Conservation (phyloP, 2,888 invertebrate species). For the Dynastes hyllus region DNA sequence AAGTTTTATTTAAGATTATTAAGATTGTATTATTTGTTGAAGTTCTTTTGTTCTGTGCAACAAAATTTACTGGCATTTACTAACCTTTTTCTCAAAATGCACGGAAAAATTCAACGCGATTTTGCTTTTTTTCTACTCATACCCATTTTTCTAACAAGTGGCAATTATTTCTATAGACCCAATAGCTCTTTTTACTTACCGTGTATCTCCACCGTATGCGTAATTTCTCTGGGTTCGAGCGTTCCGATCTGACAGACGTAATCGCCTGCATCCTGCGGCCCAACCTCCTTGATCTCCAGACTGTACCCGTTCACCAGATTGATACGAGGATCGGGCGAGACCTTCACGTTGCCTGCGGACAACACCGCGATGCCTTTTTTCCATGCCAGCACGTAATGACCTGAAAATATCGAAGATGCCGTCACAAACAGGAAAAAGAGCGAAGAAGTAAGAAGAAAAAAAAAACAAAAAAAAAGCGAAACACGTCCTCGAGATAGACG, state of each 20-base stretch:
- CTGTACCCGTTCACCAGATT: conserved; percentile 78
- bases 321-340: conserved; percentile 78
- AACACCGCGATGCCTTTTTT: conserved; percentile 79
- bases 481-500: neutral
- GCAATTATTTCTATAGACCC: neutral
- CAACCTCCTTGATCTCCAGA: conserved; percentile 78
- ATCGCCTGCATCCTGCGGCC: conserved; percentile 79
- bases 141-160: too few species aligned
- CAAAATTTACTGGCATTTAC: too few species aligned
- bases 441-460: neutral
- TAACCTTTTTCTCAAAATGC: too few species aligned
- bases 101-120: too few species aligned
- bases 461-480: conserved; percentile 6
- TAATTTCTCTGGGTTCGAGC: conserved; percentile 78
- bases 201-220: conserved; percentile 79
- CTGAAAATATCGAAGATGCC: conserved; percentile 67
- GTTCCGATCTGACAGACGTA: conserved; percentile 81
- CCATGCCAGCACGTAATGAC: conserved; percentile 78
- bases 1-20: too few species aligned
- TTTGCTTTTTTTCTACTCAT: too few species aligned
- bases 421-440: conserved; percentile 28
- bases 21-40: too few species aligned
- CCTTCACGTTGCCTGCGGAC: conserved; percentile 78
- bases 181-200: conserved; percentile 71
- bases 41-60: too few species aligned